Evolutionary conservation across 2,797 vertebrate species (phyloP).

Genomic region (Gymnoscopelus braueri): DNA sequence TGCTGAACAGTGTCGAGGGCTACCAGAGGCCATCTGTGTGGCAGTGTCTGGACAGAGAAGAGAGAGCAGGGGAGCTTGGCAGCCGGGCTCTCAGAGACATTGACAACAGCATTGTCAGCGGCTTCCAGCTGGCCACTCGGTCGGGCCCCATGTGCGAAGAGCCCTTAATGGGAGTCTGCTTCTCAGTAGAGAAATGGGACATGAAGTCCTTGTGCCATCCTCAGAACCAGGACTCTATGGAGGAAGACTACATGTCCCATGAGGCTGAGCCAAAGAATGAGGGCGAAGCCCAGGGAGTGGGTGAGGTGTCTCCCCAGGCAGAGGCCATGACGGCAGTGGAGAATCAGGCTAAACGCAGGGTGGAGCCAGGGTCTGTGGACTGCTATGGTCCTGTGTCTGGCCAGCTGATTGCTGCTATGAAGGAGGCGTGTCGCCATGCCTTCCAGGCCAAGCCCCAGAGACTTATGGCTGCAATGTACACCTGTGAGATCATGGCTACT

Average conservation of each 20-base stretch:
- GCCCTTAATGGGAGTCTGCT: slow-evolving; percentile 97
- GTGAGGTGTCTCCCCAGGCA: not conserved
- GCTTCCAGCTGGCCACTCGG: slow-evolving; percentile 93
- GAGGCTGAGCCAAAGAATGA: slow-evolving; percentile 14
- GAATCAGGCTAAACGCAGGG: slow-evolving; percentile 50
- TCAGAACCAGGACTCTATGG: slow-evolving; percentile 56
- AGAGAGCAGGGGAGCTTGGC: slow-evolving; percentile 25
- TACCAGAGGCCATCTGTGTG: slow-evolving; percentile 87
- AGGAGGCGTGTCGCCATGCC: slow-evolving; percentile 92
- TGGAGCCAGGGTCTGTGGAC: slow-evolving; percentile 70
- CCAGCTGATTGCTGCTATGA: slow-evolving; percentile 94
- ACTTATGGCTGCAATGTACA: slow-evolving; percentile 98
- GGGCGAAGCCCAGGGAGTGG: not conserved
- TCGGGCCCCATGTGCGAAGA: slow-evolving; percentile 97
- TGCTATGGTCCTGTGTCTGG: slow-evolving; percentile 94
- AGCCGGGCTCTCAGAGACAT: slow-evolving; percentile 81
- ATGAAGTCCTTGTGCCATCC: slow-evolving; percentile 61
- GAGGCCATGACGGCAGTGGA: slow-evolving; percentile 26
- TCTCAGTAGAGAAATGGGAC: slow-evolving; percentile 91
- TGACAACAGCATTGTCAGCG: slow-evolving; percentile 94
- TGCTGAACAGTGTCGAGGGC: slow-evolving; percentile 84
- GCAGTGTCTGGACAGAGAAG: slow-evolving; percentile 81
- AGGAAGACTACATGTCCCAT: not conserved
- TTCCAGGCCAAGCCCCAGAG: slow-evolving; percentile 93
- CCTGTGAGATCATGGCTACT: slow-evolving; percentile 96